phyloP scores from a whole-genome alignment of 2,888 invertebrate species.

The Leptodirus hochenwartii region DNA sequence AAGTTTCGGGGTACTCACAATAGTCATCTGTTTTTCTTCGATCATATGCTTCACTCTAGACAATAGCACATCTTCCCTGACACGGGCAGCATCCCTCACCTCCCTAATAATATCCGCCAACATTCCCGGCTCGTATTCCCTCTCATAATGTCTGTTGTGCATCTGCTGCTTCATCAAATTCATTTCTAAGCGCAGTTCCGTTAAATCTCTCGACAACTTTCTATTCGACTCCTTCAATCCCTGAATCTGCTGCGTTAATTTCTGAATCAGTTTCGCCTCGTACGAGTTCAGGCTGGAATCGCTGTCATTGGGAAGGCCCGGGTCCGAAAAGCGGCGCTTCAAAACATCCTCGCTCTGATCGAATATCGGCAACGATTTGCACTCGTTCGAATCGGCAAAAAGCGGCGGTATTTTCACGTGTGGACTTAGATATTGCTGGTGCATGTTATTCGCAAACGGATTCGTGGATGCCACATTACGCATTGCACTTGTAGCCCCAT shows the following conservation, averaged over 20 bases:
- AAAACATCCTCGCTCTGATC: slow-evolving; percentile 35
- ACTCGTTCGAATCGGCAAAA: slow-evolving; percentile 25
- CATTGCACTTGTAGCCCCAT: no score
- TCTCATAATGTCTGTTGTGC: slow-evolving; percentile 20
- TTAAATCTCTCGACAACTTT: slow-evolving; percentile 55
- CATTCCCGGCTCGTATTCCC: slow-evolving; percentile 50
- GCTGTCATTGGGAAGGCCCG: slow-evolving; percentile 34
- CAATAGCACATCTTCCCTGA: slow-evolving; percentile 53
- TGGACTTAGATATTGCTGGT: no score
- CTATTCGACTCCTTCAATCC: slow-evolving; percentile 52
- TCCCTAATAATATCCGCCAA: slow-evolving; percentile 53
- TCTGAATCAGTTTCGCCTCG: slow-evolving; percentile 39
- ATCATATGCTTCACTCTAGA: slow-evolving; percentile 39
- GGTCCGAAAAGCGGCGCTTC: slow-evolving; percentile 46
- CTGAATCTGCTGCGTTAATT: slow-evolving; percentile 55
- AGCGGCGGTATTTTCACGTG: no score
- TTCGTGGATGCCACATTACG: no score
- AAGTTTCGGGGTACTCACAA: no score
- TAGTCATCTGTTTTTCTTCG: slow-evolving; percentile 31
- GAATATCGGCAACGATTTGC: slow-evolving; percentile 52
- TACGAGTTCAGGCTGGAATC: slow-evolving; percentile 33
- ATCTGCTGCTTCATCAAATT: slow-evolving; percentile 22
- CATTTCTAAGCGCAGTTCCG: slow-evolving; percentile 48
- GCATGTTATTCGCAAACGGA: no score
- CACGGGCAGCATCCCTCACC: slow-evolving; percentile 51